These are phyloP conservation scores for Plagodis pulveraria DNA, from an alignment of 2,888 invertebrate genomes.

Conservation along the genomic window DNA sequence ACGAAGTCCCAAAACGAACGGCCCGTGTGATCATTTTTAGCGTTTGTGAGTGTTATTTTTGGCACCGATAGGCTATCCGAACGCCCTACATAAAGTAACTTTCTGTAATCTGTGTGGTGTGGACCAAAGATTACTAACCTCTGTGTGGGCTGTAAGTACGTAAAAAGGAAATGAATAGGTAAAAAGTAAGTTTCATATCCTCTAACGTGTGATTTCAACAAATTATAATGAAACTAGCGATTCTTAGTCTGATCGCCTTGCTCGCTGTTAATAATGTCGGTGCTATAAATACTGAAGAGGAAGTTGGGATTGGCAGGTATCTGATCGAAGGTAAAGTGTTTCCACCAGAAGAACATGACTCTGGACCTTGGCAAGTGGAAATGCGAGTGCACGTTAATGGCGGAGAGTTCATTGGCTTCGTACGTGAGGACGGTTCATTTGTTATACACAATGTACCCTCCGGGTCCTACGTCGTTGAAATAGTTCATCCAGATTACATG, in stretches of 20 bases:
- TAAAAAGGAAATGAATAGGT: neutral
- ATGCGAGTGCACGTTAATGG: constrained; percentile 94
- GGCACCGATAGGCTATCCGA: too few relatives aligned
- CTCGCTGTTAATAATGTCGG: constrained; percentile 40
- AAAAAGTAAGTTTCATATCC: neutral
- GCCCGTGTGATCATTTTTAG: too few relatives aligned
- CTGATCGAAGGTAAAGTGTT: constrained; percentile 93
- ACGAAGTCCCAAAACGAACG: too few relatives aligned
- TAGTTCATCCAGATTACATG: constrained; percentile 94
- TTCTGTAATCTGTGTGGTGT: too few relatives aligned
- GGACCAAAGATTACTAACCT: too few relatives aligned
- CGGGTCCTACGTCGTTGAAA: constrained; percentile 97
- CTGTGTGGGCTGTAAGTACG: neutral
- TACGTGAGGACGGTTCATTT: constrained; percentile 97
- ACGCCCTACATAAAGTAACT: too few relatives aligned
- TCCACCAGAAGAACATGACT: constrained; percentile 87
- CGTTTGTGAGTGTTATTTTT: too few relatives aligned
- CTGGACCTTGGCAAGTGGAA: constrained; percentile 89
- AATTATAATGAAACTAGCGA: constrained; percentile 25
- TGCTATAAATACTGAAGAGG: constrained; percentile 67
- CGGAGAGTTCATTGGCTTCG: constrained; percentile 94
- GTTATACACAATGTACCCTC: constrained; percentile 93
- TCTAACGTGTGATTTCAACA: neutral
- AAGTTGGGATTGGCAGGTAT: constrained; percentile 84
- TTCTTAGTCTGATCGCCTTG: constrained; percentile 24